Conservation (phyloP, 2,888 invertebrate species). For the Steinernema carpocapsae region DNA sequence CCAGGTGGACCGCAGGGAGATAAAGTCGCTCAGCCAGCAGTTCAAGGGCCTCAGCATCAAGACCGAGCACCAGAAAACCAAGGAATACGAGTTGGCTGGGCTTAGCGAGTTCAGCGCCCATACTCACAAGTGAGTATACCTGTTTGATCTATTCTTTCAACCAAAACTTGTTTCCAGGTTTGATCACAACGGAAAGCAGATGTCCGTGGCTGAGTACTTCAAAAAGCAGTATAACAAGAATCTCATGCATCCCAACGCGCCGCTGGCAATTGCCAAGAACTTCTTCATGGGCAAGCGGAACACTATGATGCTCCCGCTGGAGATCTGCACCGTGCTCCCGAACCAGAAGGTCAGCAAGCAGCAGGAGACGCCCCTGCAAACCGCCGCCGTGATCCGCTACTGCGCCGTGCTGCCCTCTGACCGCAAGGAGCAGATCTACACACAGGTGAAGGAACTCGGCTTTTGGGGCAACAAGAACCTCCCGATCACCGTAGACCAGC, state of each 20-base stretch:
- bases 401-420: conserved; percentile 46
- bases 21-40: conserved; percentile 27
- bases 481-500: background rate
- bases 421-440: conserved; percentile 37
- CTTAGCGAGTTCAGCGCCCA: background rate
- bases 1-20: background rate
- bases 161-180: conserved; percentile 13
- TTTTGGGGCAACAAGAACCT: conserved; percentile 22
- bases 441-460: conserved; percentile 35
- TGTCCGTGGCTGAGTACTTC: conserved; percentile 41
- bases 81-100: conserved; percentile 5
- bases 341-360: conserved; percentile 37
- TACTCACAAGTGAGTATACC: background rate
- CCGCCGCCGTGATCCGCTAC: conserved; percentile 36
- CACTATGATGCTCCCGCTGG: conserved; percentile 30
- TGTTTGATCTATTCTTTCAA: background rate
- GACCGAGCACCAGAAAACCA: background rate
- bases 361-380: conserved; percentile 37
- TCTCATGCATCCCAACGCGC: conserved; percentile 40
- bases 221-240: conserved; percentile 41
- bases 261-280: conserved; percentile 31
- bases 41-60: conserved; percentile 17
- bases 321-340: conserved; percentile 34
- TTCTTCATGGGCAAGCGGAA: conserved; percentile 3
- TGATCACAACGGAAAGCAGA: conserved; percentile 20